Evolutionary conservation across 2,113 vertebrate species (phyloP), one percentile per base, ranked within the genome.

Genomic region (Limnothrissa miodon): DNA sequence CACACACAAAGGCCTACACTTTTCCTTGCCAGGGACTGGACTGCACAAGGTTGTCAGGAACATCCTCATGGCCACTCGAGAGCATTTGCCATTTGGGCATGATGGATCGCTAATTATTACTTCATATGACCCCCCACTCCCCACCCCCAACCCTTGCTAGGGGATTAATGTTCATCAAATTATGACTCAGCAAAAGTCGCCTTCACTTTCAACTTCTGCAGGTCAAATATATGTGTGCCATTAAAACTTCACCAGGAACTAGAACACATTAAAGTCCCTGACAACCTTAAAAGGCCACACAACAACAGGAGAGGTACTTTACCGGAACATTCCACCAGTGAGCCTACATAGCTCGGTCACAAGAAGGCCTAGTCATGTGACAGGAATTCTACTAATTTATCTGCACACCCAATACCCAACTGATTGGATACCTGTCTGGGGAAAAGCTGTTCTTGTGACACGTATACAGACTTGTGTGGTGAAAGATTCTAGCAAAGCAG

Each of bases 11-110:
- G 66, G 66, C 11, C 29, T 74, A 74, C 25, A 74, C 29, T 36
- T 17, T 36, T 78, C 84, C 42, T 83, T 29, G 42, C 36, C 82
- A 74, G 53, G 39, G 51, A 44, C 87, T 86, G 84, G 89, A 88
- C 81, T 79, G 85, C 78, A 42, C 84, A 85, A 93, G 91, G 92
- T 87, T 88, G 84, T 80, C 78, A 81, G 87, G 8, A 59, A 84
- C 36, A 79, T n/a, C 81, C 48, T 8, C 0, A 59, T 7, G 21
- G 45, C 66, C 53, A 29, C 39, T 82, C 21, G 25, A 36, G 48
- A 23, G 45, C 15, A 33, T 74, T 15, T 11, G 53, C 78, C 56
- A 81, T n/a, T 66, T 66, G 5, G 25, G 59, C 25, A 3, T 56
- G n/a, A 56, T 56, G 53, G 21, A 8, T 66, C 25, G 59, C 59